These are phyloP conservation scores for Astropecten irregularis DNA, from an alignment of 53 echinoderm and acorn worm genomes.

Conservation along the genomic window DNA sequence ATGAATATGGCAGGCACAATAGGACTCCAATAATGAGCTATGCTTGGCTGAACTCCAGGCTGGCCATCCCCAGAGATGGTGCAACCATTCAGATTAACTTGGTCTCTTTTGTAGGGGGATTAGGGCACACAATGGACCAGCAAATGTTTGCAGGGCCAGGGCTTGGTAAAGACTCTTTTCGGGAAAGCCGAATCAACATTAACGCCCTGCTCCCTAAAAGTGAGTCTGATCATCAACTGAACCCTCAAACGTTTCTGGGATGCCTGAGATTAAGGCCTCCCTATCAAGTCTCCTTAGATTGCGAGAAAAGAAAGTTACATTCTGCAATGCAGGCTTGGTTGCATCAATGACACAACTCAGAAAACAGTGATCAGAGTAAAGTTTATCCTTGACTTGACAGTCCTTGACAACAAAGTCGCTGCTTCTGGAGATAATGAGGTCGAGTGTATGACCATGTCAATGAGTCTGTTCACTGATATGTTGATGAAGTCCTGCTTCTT, in stretches of 20 bases:
- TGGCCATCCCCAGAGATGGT: too few species aligned
- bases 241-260: neutral
- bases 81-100: too few species aligned
- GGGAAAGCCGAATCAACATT: too few species aligned
- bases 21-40: too few species aligned
- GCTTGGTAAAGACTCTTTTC: too few species aligned
- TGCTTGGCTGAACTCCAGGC: too few species aligned
- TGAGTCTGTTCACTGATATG: neutral
- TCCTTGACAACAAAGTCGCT: neutral
- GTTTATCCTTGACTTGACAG: neutral
- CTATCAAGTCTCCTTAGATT: neutral
- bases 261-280: neutral
- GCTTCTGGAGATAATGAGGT: slow-evolving; percentile 10
- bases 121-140: too few species aligned
- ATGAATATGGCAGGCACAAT: too few species aligned
- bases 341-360: neutral
- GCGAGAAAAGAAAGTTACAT: neutral
- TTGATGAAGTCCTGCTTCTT: slow-evolving; percentile 13
- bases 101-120: too few species aligned
- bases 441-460: too few species aligned
- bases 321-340: neutral
- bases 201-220: too few species aligned
- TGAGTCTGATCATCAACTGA: slow-evolving; percentile 15
- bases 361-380: slow-evolving; percentile 21
- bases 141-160: too few species aligned